Evolutionary conservation across 2,888 invertebrate genomes (phyloP).

Genomic region (Opisthograptis luteolata): DNA sequence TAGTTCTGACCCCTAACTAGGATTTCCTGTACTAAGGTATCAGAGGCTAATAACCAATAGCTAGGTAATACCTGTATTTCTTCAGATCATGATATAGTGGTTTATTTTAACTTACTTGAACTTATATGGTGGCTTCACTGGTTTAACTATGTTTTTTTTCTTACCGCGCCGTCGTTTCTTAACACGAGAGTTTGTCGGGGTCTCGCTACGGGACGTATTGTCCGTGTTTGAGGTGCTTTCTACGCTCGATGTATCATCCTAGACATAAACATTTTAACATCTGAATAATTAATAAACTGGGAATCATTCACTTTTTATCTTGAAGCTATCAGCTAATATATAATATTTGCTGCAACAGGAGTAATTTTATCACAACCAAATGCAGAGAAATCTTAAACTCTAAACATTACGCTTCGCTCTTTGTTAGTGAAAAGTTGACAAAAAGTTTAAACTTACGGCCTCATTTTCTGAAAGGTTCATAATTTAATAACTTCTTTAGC

Average conservation of each 20-base stretch:
- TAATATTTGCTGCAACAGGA: background rate
- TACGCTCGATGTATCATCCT: conserved; percentile 91
- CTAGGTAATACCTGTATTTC: too few species aligned
- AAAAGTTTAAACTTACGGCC: conserved; percentile 64
- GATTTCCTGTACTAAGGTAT: too few species aligned
- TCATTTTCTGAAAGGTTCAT: conserved; percentile 81
- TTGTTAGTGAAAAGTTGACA: background rate
- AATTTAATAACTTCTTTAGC: conserved; percentile 38
- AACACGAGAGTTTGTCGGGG: conserved; percentile 88
- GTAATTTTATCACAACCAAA: too few species aligned
- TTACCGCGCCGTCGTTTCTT: conserved; percentile 84
- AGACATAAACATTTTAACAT: conserved; percentile 11
- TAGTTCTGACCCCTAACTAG: too few species aligned
- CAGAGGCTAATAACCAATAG: too few species aligned
- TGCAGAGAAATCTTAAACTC: too few species aligned
- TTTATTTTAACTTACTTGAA: conserved; percentile 85
- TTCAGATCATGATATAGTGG: too few species aligned
- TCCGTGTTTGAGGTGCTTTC: conserved; percentile 92
- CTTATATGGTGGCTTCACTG: conserved; percentile 90
- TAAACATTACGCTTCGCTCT: too few species aligned
- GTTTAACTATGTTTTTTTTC: conserved; percentile 81
- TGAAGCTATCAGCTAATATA: background rate
- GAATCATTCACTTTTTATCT: background rate
- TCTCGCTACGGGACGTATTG: conserved; percentile 91
- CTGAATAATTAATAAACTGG: background rate